A percentile compares a stretch with the other conserved stretches of the same genome.
phyloP scores from a whole-genome alignment of 2,888 invertebrate genomes.

The Aphidius colemani region DNA sequence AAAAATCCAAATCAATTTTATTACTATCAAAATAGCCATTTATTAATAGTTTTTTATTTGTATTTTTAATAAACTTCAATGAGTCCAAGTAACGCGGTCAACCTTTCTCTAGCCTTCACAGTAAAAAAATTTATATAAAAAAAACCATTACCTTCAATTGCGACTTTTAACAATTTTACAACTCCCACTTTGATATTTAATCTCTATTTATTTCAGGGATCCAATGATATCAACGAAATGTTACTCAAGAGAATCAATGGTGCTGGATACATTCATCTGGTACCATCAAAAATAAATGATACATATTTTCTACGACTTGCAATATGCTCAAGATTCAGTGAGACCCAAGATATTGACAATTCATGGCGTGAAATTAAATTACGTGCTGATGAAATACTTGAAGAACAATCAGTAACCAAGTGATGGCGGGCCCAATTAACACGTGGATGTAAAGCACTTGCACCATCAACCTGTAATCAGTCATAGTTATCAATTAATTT shows the following conservation, averaged over 20 bases:
- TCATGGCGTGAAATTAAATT: constrained; percentile 87
- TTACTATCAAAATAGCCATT: too few species aligned
- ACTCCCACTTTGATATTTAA: background rate
- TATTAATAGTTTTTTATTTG: too few species aligned
- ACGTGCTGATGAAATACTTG: constrained; percentile 72
- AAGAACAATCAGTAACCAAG: constrained; percentile 56
- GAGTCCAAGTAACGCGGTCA: constrained; percentile 3
- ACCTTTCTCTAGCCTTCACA: constrained; percentile 1
- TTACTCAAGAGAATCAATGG: constrained; percentile 85
- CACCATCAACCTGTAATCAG: constrained; percentile 55
- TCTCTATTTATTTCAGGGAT: constrained; percentile 61
- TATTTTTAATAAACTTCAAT: background rate
- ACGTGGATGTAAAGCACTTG: constrained; percentile 50
- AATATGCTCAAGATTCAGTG: constrained; percentile 84
- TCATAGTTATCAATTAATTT: constrained; percentile 43
- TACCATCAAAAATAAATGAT: constrained; percentile 86
- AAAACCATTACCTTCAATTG: too few species aligned
- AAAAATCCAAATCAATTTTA: too few species aligned
- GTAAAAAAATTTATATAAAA: background rate
- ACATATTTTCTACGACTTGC: constrained; percentile 87
- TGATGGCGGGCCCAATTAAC: constrained; percentile 59
- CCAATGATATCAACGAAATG: constrained; percentile 81
- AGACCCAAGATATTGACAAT: constrained; percentile 78
- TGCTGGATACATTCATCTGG: constrained; percentile 88
- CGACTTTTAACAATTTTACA: too few species aligned